Conservation (phyloP, 2,888 invertebrate genomes). For the Brenthis hecate region DNA sequence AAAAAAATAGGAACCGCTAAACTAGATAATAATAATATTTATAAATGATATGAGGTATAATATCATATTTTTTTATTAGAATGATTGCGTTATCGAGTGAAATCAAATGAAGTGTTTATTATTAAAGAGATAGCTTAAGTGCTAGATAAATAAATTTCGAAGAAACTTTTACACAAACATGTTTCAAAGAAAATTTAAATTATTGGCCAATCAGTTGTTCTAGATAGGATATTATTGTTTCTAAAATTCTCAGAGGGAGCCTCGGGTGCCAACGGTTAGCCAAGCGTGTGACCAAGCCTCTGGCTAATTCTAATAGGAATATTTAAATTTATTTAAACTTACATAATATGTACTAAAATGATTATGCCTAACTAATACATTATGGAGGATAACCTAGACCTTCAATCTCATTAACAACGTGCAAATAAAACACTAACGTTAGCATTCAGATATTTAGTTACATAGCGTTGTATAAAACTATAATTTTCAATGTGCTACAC, state of each 20-base stretch:
- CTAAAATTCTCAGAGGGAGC: conserved; percentile 55
- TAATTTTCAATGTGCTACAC: conserved; percentile 51
- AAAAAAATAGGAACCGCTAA: no score
- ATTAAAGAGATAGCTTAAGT: no score
- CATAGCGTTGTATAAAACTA: conserved; percentile 41
- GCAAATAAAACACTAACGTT: conserved; percentile 30
- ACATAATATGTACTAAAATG: no score
- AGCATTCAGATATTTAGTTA: conserved; percentile 36
- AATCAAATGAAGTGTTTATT: no score
- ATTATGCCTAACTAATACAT: no score
- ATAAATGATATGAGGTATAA: no score
- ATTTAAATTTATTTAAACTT: conserved; percentile 1
- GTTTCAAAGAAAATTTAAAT: not conserved
- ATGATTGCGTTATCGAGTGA: no score
- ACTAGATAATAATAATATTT: no score
- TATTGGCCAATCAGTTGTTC: conserved; percentile 3
- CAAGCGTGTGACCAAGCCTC: conserved; percentile 67
- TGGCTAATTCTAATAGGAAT: conserved; percentile 48
- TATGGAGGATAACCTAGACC: not conserved
- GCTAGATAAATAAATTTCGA: no score
- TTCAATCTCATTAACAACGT: not conserved
- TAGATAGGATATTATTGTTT: conserved; percentile 47
- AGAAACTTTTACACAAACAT: no score
- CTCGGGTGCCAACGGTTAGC: conserved; percentile 64
- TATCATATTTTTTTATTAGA: no score